Evolutionary conservation across 2,797 vertebrate genomes (phyloP).

Genomic region (Gymnodraco acuticeps): DNA sequence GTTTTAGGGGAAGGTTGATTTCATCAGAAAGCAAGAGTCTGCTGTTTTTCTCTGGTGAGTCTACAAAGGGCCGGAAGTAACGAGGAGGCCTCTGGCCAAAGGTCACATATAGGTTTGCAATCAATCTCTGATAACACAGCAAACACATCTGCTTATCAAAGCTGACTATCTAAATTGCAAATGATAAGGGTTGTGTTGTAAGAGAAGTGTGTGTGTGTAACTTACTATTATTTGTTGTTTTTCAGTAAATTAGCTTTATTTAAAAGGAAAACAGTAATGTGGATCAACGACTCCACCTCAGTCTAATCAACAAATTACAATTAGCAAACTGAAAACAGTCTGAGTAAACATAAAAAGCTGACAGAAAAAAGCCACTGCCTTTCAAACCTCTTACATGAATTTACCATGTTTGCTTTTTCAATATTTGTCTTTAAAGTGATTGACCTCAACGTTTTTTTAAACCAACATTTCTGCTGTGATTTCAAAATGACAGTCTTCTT

Average conservation of each 20-base stretch:
- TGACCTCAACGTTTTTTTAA: background rate
- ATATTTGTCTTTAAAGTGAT: background rate
- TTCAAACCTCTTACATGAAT: background rate
- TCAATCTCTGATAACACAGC: constrained; percentile 51
- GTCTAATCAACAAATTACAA: background rate
- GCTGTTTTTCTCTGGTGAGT: constrained; percentile 4
- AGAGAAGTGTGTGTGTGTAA: constrained; percentile 5
- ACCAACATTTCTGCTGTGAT: background rate
- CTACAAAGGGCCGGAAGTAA: constrained; percentile 13
- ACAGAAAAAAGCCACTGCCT: no score
- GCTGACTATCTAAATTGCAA: constrained; percentile 29
- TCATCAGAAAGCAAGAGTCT: background rate
- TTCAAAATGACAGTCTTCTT: background rate
- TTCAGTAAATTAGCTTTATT: constrained; percentile 10
- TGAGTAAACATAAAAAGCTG: no score
- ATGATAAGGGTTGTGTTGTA: constrained; percentile 36
- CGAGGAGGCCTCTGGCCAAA: constrained; percentile 51
- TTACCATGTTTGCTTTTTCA: background rate
- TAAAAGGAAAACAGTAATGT: background rate
- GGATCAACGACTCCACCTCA: background rate
- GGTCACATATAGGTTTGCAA: constrained; percentile 50
- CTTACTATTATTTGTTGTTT: constrained; percentile 4
- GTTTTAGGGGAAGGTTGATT: constrained; percentile 24
- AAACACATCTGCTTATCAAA: constrained; percentile 46
- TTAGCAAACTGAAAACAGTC: no score